Conservation (phyloP, 2,888 invertebrate genomes). For the Eugnorisma glareosa region DNA sequence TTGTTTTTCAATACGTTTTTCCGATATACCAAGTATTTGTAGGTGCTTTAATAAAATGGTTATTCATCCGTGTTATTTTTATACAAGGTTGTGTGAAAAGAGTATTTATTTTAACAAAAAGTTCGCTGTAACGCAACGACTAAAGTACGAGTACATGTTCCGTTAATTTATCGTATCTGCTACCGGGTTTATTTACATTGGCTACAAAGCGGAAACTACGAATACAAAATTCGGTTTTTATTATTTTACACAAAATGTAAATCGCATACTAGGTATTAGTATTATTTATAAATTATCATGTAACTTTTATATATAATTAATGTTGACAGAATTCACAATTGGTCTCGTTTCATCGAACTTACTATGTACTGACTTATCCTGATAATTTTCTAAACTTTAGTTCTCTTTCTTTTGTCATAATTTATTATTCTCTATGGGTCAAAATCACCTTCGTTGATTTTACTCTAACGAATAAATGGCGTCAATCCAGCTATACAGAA, state of each 20-base stretch:
- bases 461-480: slow-evolving; percentile 15
- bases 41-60: slow-evolving; percentile 4
- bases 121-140: background rate
- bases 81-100: slow-evolving; percentile 7
- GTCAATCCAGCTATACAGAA: slow-evolving; percentile 1
- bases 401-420: slow-evolving; percentile 17
- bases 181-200: slow-evolving; percentile 49
- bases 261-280: slow-evolving; percentile 29
- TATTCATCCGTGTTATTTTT: slow-evolving; percentile 17
- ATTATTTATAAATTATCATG: slow-evolving; percentile 12
- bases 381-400: slow-evolving; percentile 24
- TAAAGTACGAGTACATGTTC: slow-evolving; percentile 34
- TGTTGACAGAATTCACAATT: slow-evolving; percentile 55
- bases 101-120: slow-evolving; percentile 26
- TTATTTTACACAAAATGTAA: slow-evolving; percentile 50
- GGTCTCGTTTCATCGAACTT: slow-evolving; percentile 54
- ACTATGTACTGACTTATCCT: slow-evolving; percentile 22
- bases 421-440: slow-evolving; percentile 15
- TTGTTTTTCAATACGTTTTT: slow-evolving; percentile 26
- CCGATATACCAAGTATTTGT: slow-evolving; percentile 5
- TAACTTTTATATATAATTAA: slow-evolving; percentile 31
- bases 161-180: slow-evolving; percentile 22
- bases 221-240: slow-evolving; percentile 63
- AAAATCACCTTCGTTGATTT: slow-evolving; percentile 12
- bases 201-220: slow-evolving; percentile 63